phyloP scores from a whole-genome alignment of 2,888 invertebrate species.

The Xiphydria camelus region DNA sequence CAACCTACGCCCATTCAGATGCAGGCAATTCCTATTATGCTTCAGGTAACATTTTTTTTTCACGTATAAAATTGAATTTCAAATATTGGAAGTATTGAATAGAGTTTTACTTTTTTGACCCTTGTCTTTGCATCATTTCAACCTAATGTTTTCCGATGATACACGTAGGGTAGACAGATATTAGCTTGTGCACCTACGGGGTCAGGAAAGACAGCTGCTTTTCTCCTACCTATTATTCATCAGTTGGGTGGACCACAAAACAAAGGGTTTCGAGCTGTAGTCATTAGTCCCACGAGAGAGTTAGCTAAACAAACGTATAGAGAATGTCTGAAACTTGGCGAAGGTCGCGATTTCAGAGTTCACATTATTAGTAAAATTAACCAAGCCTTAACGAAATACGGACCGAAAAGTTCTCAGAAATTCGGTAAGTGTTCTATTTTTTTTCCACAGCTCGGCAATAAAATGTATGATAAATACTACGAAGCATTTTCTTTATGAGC shows the following conservation, averaged over 20 bases:
- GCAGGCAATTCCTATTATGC: slow-evolving; percentile 89
- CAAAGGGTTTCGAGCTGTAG: slow-evolving; percentile 81
- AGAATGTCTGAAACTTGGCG: slow-evolving; percentile 77
- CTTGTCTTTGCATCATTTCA: slow-evolving; percentile 23
- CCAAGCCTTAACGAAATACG: slow-evolving; percentile 72
- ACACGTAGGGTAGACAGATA: slow-evolving; percentile 71
- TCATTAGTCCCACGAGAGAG: slow-evolving; percentile 92
- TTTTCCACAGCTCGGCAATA: too few species aligned
- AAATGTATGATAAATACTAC: too few species aligned
- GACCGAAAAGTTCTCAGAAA: slow-evolving; percentile 73
- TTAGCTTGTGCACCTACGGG: slow-evolving; percentile 97
- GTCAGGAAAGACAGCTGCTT: slow-evolving; percentile 96
- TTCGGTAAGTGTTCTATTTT: slow-evolving; percentile 68
- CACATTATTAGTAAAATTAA: slow-evolving; percentile 81
- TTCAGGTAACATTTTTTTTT: slow-evolving; percentile 63
- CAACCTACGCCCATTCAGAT: slow-evolving; percentile 89
- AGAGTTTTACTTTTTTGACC: slow-evolving; percentile 7
- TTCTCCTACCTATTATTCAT: slow-evolving; percentile 86
- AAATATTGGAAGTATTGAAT: slow-evolving; percentile 6
- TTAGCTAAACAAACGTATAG: slow-evolving; percentile 87
- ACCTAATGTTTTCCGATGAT: neutral
- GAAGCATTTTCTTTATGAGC: too few species aligned
- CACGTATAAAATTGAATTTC: slow-evolving; percentile 2
- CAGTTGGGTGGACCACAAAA: slow-evolving; percentile 70
- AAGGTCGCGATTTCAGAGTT: slow-evolving; percentile 72